Percentiles rank a stretch among this genome's conserved stretches.
These are phyloP conservation scores for Eristalis arbustorum DNA, from an alignment of 2,888 invertebrate genomes.

Conservation along the genomic window DNA sequence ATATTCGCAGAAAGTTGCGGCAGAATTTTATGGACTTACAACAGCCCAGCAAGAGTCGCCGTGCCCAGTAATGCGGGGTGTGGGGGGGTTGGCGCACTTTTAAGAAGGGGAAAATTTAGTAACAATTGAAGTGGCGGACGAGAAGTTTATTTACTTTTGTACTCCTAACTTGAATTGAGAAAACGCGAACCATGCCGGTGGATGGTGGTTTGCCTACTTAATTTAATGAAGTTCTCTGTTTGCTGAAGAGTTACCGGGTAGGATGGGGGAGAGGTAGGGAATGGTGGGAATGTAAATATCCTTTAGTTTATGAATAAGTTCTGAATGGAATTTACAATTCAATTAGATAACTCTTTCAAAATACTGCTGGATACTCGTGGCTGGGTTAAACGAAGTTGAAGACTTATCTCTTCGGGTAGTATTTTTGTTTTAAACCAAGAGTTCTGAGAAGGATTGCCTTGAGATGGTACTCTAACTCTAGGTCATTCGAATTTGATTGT, in stretches of 20 bases:
- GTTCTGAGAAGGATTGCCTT: neutral
- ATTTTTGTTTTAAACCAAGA: neutral
- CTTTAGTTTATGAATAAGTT: neutral
- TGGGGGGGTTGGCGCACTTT: neutral
- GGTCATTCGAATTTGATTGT: neutral
- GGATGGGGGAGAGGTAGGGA: neutral
- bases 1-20: conserved; percentile 35
- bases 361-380: neutral
- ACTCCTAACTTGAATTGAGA: neutral
- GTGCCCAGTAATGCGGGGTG: neutral
- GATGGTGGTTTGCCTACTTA: conserved; percentile 30
- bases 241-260: neutral
- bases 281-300: conserved; percentile 29
- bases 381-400: neutral
- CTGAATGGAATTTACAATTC: conserved; percentile 18
- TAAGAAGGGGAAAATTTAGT: conserved; percentile 31
- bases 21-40: conserved; percentile 58
- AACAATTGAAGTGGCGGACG: conserved; percentile 31
- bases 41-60: neutral
- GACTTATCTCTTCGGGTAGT: neutral
- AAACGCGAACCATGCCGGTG: neutral
- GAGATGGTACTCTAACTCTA: neutral
- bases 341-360: conserved; percentile 2
- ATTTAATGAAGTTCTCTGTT: conserved; percentile 43
- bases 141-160: conserved; percentile 29